phyloP scores from a whole-genome alignment of 1,140 invertebrate species.

The Zaprionus capensis region DNA sequence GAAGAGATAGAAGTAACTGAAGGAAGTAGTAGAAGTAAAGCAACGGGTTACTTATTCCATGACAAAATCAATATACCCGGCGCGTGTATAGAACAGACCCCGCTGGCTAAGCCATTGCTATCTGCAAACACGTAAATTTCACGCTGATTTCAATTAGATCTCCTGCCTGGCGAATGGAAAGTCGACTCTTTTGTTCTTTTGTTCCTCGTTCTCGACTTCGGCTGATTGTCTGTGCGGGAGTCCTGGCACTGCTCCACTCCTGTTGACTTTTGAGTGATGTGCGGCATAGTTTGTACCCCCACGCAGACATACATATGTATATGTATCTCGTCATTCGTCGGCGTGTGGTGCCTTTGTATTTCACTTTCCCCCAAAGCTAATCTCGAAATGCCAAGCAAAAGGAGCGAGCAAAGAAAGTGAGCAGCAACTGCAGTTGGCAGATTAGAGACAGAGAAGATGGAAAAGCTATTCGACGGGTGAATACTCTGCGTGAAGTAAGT shows the following conservation, averaged over 20 bases:
- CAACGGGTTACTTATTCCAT: not conserved
- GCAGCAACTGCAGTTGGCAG: not conserved
- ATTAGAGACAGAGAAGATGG: not conserved
- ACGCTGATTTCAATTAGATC: constrained; percentile 12
- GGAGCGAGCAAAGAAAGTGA: not conserved
- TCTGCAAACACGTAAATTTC: constrained; percentile 1
- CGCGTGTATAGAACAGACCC: not conserved
- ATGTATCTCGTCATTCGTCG: constrained; percentile 15
- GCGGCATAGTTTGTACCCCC: constrained; percentile 47
- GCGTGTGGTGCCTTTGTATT: constrained; percentile 3
- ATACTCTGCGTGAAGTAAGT: not conserved
- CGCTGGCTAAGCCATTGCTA: not conserved
- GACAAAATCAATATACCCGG: not conserved
- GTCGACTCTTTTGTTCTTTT: not conserved
- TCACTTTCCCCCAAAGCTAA: constrained; percentile 1
- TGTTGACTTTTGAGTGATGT: constrained; percentile 55
- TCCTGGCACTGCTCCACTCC: not conserved
- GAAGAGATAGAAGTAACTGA: too few relatives aligned
- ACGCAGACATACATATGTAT: constrained; percentile 37
- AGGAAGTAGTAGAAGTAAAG: too few relatives aligned
- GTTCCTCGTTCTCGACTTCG: not conserved
- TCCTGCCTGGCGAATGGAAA: not conserved
- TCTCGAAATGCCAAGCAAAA: constrained; percentile 1
- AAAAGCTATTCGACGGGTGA: not conserved
- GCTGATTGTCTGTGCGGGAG: constrained; percentile 1